These are phyloP conservation scores for Apis cerana DNA, from an alignment of 1,140 invertebrate species.

Conservation along the genomic window DNA sequence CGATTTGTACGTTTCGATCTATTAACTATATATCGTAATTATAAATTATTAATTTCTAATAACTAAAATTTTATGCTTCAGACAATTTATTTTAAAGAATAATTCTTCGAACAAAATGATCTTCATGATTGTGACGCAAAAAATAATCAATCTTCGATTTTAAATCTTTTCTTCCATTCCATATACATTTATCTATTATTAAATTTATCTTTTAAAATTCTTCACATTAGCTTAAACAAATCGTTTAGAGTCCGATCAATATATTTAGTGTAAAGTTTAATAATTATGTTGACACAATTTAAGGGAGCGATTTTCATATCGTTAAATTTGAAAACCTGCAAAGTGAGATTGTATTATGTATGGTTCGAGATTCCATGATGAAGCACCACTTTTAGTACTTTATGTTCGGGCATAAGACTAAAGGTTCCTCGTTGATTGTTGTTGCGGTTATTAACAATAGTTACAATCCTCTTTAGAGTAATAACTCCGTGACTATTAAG, in stretches of 20 bases:
- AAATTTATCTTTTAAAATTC: too few species aligned
- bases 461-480: neutral
- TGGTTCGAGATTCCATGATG: neutral
- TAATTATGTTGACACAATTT: neutral
- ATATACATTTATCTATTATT: neutral
- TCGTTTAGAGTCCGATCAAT: too few species aligned
- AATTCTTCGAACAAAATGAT: too few species aligned
- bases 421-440: neutral
- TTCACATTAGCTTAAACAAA: too few species aligned
- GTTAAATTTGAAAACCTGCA: slow-evolving; percentile 21
- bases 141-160: neutral
- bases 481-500: neutral
- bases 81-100: too few species aligned
- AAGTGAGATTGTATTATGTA: slow-evolving; percentile 9
- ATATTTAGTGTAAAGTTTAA: too few species aligned
- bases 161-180: neutral
- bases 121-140: too few species aligned
- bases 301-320: slow-evolving; percentile 7
- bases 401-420: neutral
- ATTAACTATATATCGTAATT: too few species aligned
- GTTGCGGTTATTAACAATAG: neutral
- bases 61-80: too few species aligned
- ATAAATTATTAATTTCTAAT: too few species aligned
- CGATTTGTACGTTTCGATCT: too few species aligned
- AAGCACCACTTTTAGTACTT: neutral